Evolutionary conservation across 2,888 invertebrate genomes (phyloP), one percentile per base, ranked within the genome.

Genomic region (Panzeria rudis): DNA sequence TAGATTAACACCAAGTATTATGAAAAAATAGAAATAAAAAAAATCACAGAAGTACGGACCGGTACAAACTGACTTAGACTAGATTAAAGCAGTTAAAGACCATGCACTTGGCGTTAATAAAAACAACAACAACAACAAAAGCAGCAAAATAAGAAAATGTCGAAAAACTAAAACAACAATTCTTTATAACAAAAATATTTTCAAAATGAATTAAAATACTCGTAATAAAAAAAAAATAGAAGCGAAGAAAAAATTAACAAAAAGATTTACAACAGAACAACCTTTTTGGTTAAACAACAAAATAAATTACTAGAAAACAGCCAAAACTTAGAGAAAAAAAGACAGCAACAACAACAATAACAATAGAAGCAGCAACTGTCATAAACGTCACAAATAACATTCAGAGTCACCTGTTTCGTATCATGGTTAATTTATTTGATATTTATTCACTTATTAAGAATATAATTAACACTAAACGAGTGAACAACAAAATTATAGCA

Each of bases 21-120:
- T 50, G 50, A 29, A 50, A 56, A 78, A 29, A 38, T 38, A 32
- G 11, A 29, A 56, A 44, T 44, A 41, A 6, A 69, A 6, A 69
- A 52, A 69, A 29, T n/a, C 56, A 61, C 61, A 72, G 44, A 82
- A 75, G 68, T 73, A 78, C n/a, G n/a, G n/a, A n/a, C 85, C 75
- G 78, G 85, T 85, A 59, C 69, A 59, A 85, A 85, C 85, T 78
- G 75, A 78, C 72, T 78, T 50, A 59, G 56, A 78, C 85, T 75
- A 85, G 82, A 82, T 78, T 59, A 47, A 85, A 75, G 73, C 82
- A 64, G 85, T 85, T 85, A 52, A 82, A 78, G 73, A 69, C 78
- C 85, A 50, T 82, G 77, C 80, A 77, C 85, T 82, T 82, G 78
- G 64, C 59, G 81, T 56, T 71, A 64, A 61, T 23, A 73, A 29